Conservation (phyloP, 2,888 invertebrate species). For the Seira musarum region DNA sequence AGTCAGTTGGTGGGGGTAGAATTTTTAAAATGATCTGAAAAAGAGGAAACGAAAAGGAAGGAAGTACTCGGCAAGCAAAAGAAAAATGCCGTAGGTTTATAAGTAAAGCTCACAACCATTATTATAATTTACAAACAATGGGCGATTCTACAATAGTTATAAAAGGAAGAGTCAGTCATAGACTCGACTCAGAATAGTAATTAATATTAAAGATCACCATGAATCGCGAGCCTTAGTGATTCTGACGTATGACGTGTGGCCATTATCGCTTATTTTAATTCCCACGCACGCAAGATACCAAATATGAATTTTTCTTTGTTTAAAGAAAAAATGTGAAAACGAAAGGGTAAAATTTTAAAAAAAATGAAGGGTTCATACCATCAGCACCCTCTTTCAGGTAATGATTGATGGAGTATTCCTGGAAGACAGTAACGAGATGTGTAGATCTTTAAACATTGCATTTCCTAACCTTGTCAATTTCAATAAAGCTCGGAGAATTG, state of each 20-base stretch:
- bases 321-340: background rate
- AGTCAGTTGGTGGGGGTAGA: background rate
- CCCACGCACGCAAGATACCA: slow-evolving; percentile 9
- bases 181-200: background rate
- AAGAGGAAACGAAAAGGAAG: slow-evolving; percentile 28
- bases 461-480: background rate
- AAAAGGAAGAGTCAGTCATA: background rate
- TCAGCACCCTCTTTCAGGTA: slow-evolving; percentile 72
- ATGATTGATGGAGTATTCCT: slow-evolving; percentile 73
- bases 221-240: background rate
- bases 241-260: slow-evolving; percentile 11
- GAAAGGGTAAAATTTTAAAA: background rate
- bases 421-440: slow-evolving; percentile 1
- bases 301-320: background rate
- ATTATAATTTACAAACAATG: slow-evolving; percentile 30
- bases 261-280: slow-evolving; percentile 22
- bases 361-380: background rate
- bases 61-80: slow-evolving; percentile 22
- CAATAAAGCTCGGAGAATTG: background rate
- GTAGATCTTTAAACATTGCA: too few species aligned
- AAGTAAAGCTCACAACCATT: background rate
- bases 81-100: background rate
- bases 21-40: background rate
- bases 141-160: background rate
- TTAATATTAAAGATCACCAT: background rate